These are phyloP conservation scores for Heliconius congener DNA, from an alignment of 1,140 invertebrate genomes.

Conservation along the genomic window DNA sequence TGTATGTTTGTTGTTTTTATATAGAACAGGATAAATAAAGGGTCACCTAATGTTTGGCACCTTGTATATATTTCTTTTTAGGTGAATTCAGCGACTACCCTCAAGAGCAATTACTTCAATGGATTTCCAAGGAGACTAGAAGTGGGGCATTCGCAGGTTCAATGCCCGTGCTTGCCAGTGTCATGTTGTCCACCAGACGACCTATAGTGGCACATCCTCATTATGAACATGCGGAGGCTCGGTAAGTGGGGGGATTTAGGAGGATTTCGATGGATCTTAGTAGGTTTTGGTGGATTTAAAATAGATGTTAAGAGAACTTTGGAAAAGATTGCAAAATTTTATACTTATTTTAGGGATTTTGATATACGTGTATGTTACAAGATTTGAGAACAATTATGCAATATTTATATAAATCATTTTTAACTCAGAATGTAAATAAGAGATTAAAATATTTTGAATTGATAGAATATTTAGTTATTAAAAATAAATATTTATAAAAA, in stretches of 20 bases:
- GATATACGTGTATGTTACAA: too few species aligned
- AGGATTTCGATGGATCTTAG: not conserved
- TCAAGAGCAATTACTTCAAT: conserved; percentile 88
- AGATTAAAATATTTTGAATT: too few species aligned
- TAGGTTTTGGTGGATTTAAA: not conserved
- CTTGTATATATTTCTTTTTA: conserved; percentile 47
- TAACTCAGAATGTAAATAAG: too few species aligned
- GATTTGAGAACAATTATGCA: too few species aligned
- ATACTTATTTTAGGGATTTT: too few species aligned
- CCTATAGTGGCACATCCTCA: conserved; percentile 94
- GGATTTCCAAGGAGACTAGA: conserved; percentile 85
- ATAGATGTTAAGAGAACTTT: too few species aligned
- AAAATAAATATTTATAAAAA: too few species aligned
- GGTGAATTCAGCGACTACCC: conserved; percentile 87
- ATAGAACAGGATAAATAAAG: too few species aligned
- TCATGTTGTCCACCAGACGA: conserved; percentile 88
- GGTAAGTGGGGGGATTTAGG: conserved; percentile 56
- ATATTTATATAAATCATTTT: too few species aligned
- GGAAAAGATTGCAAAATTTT: too few species aligned
- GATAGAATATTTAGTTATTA: too few species aligned
- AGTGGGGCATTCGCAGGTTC: conserved; percentile 89
- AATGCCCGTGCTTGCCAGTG: conserved; percentile 91
- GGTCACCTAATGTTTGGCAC: not conserved
- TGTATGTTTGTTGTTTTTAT: too few species aligned
- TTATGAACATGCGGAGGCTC: conserved; percentile 87